These are phyloP conservation scores for Ctenodactylus gundi DNA, from an alignment of 2,113 vertebrate species.

Conservation along the genomic window DNA sequence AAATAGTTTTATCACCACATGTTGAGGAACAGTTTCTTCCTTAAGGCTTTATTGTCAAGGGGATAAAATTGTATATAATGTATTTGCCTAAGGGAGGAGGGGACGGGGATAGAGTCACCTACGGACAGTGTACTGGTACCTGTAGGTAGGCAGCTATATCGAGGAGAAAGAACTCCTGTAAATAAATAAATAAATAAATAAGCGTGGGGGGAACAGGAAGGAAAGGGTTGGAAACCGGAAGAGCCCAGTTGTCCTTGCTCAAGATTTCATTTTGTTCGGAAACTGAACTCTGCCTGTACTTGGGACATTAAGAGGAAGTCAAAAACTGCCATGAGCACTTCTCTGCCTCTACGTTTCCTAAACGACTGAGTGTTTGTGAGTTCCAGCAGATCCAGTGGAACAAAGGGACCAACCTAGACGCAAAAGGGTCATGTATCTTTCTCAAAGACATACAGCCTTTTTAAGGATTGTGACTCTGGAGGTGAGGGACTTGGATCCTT, in stretches of 20 bases:
- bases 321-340: neutral
- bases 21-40: neutral
- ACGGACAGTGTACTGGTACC: neutral
- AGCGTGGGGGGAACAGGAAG: no score
- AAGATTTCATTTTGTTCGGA: neutral
- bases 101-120: neutral
- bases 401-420: neutral
- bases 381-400: neutral
- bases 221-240: neutral
- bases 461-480: neutral
- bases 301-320: neutral
- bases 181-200: no score
- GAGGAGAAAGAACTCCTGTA: neutral
- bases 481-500: neutral
- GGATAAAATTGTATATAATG: neutral
- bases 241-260: neutral
- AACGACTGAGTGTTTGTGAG: neutral
- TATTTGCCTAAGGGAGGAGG: neutral
- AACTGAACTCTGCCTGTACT: neutral
- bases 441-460: neutral
- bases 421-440: neutral
- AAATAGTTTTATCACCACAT: conserved; percentile 16
- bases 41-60: conserved; percentile 12
- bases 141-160: neutral
- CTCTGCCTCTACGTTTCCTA: neutral